Evolutionary conservation across 2,113 vertebrate genomes (phyloP), one percentile per base, ranked within the genome.

Genomic region (Hydrochoerus hydrochaeris): DNA sequence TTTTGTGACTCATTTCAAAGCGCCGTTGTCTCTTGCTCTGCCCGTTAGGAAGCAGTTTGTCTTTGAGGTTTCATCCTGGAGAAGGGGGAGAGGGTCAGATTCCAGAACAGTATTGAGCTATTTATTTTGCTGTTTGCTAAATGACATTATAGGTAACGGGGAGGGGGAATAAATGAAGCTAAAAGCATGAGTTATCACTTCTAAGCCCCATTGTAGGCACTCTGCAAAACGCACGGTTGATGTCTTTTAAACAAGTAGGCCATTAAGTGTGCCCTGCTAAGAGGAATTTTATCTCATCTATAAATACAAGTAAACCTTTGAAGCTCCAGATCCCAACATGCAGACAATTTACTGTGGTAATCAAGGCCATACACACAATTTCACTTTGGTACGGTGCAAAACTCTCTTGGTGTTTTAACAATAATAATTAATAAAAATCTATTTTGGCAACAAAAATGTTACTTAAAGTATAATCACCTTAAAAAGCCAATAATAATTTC

Each of bases 381-480:
- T 98, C 98, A 98, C 97, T 98, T 98, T 60, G 91, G 91, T 57
- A 95, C 97, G 95, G 98, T 98, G 94, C 97, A 95, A 98, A 98
- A 97, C 65, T 98, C 92, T 97, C 92, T 85, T 97, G 94, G 81
- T 97, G 98, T 98, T 98, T 98, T 98, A 98, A 98, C n/a, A n/a
- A n/a, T 97, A 98, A 98, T 97, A 98, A 98, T 98, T 91, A 98
- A 98, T 98, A 96, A 97, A 98, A 98, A 98, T 96, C 97, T 95
- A 95, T 88, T 67, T 95, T 97, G 73, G 90, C 92, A 98, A 95
- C 95, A 97, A 93, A 98, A 97, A 58, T 44, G 49, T 84, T 93
- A 82, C 35, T 91, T 97, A 95, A 97, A 93, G 81, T 96, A 92
- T 82, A 95, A 96, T 95, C 88, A 92, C 22, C 20, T 97, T 96